Evolutionary conservation across 2,888 invertebrate genomes (phyloP).

Genomic region (Steinernema hermaphroditum): DNA sequence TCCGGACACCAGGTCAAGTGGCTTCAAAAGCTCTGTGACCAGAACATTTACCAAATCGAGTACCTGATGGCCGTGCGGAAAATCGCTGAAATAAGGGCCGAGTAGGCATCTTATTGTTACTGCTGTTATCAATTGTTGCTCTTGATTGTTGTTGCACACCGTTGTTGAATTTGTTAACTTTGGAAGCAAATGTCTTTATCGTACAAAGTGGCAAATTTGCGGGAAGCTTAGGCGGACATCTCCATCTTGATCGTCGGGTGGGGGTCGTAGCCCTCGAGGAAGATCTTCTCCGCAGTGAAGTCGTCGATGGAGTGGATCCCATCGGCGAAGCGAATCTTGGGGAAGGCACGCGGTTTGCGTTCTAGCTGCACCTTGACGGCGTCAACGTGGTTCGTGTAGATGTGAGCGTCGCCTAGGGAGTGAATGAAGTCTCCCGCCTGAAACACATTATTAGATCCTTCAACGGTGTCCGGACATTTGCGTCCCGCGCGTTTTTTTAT

Average conservation of each 20-base stretch:
- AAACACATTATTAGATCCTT: too few species aligned
- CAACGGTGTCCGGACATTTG: too few species aligned
- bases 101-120: not conserved
- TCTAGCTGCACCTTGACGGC: constrained; percentile 80
- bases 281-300: constrained; percentile 82
- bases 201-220: constrained; percentile 15
- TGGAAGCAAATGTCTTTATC: not conserved
- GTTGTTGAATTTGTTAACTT: not conserved
- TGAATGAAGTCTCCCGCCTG: constrained; percentile 91
- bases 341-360: constrained; percentile 79
- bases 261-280: constrained; percentile 81
- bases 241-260: constrained; percentile 87
- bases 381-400: constrained; percentile 86
- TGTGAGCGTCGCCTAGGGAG: constrained; percentile 90
- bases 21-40: constrained; percentile 46
- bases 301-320: constrained; percentile 81
- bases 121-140: not conserved
- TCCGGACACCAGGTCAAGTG: constrained; percentile 47
- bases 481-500: too few species aligned
- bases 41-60: constrained; percentile 50
- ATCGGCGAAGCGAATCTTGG: constrained; percentile 74
- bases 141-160: not conserved
- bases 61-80: constrained; percentile 42
- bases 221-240: constrained; percentile 77
- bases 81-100: not conserved